Evolutionary conservation across 2,113 vertebrate genomes (phyloP).

Genomic region (Colistium nudipinnis): DNA sequence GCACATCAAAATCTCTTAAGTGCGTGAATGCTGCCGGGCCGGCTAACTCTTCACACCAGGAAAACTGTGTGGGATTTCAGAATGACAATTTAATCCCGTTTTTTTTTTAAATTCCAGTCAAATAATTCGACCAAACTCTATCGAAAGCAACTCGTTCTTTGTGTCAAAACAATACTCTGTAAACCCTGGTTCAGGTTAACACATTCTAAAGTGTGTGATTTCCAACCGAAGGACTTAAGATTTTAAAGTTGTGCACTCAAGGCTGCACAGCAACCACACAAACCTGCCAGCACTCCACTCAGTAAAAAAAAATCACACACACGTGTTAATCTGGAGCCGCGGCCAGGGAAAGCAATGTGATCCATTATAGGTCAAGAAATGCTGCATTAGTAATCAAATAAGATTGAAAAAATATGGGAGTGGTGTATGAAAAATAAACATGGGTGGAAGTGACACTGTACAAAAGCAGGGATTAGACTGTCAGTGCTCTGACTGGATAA

Average conservation of each 20-base stretch:
- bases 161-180: background rate
- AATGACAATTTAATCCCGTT: conserved; percentile 14
- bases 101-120: conserved; percentile 35
- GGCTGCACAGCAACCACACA: background rate
- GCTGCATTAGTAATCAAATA: conserved; percentile 32
- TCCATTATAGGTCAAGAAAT: conserved; percentile 24
- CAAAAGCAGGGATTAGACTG: conserved; percentile 66
- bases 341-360: conserved; percentile 13
- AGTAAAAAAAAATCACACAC: conserved; percentile 8
- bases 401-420: conserved; percentile 56
- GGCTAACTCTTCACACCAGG: conserved; percentile 28
- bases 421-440: conserved; percentile 60
- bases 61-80: conserved; percentile 53
- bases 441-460: conserved; percentile 54
- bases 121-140: background rate
- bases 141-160: background rate
- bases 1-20: conserved; percentile 42
- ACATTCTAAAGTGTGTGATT: background rate
- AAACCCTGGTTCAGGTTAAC: background rate
- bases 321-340: conserved; percentile 23
- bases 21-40: conserved; percentile 24
- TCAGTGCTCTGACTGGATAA: conserved; percentile 47
- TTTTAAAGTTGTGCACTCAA: background rate
- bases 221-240: background rate
- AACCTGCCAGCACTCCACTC: background rate